Conservation (phyloP, 2,797 vertebrate genomes). For the Alosa sapidissima region DNA sequence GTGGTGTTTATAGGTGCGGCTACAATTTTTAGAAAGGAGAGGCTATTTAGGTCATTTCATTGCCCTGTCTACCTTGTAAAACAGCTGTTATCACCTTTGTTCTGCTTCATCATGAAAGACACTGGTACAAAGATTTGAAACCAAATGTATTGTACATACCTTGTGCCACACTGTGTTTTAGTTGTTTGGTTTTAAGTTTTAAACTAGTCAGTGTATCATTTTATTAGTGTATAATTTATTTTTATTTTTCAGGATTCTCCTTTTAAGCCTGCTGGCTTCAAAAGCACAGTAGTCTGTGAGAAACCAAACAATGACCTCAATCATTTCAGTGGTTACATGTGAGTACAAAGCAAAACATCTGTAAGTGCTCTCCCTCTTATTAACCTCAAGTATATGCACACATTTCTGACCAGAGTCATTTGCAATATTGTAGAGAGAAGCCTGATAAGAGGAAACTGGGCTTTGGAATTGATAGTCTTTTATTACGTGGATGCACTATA, state of each 20-base stretch:
- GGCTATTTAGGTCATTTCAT: not conserved
- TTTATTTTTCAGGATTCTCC: slow-evolving; percentile 65
- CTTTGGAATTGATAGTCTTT: slow-evolving; percentile 85
- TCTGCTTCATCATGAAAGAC: not conserved
- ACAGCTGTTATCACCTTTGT: not conserved
- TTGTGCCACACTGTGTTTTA: not conserved
- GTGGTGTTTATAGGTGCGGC: not conserved
- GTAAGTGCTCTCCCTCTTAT: not conserved
- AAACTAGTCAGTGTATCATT: not conserved
- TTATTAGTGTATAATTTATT: not conserved
- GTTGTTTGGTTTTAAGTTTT: not conserved
- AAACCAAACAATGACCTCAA: slow-evolving; percentile 89
- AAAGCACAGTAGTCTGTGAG: slow-evolving; percentile 82
- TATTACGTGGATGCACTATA: slow-evolving; percentile 90
- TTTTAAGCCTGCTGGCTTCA: slow-evolving; percentile 84
- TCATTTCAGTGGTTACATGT: slow-evolving; percentile 92
- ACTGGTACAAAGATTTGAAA: not conserved
- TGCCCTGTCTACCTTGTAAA: not conserved
- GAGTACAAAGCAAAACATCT: slow-evolving; percentile 69
- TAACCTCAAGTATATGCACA: not conserved
- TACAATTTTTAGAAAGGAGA: not conserved
- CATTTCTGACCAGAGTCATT: not conserved
- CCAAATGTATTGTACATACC: not conserved
- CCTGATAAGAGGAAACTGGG: slow-evolving; percentile 80
- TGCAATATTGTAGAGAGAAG: slow-evolving; percentile 77